These are phyloP conservation scores for Blastobasis lacticolella DNA, from an alignment of 2,888 invertebrate genomes.

Conservation along the genomic window DNA sequence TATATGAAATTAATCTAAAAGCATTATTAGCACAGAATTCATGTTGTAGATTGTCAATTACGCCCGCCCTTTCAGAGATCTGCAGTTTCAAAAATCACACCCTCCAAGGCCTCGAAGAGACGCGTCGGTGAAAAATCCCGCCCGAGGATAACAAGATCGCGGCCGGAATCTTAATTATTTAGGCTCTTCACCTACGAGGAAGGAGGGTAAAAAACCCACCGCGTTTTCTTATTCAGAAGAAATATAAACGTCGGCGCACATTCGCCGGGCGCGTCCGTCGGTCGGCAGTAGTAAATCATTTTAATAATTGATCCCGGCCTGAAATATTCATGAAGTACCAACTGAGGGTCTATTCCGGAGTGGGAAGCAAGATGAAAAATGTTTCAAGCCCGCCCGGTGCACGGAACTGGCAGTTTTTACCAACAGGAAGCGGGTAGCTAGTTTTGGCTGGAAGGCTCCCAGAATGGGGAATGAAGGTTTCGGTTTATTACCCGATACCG, in stretches of 20 bases:
- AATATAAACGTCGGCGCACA: conserved; percentile 31
- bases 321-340: conserved; percentile 69
- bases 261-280: conserved; percentile 36
- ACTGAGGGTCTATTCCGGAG: conserved; percentile 44
- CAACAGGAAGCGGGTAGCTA: too few relatives aligned
- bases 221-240: neutral
- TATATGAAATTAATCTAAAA: too few relatives aligned
- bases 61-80: too few relatives aligned
- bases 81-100: conserved; percentile 2
- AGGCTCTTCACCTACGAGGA: conserved; percentile 10
- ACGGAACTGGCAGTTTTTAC: too few relatives aligned
- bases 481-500: too few relatives aligned
- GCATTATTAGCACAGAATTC: too few relatives aligned
- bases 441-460: too few relatives aligned
- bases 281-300: conserved; percentile 64
- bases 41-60: too few relatives aligned
- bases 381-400: conserved; percentile 18
- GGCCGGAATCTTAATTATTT: conserved; percentile 24
- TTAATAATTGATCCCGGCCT: conserved; percentile 68
- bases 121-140: conserved; percentile 12
- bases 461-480: too few relatives aligned
- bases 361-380: conserved; percentile 62
- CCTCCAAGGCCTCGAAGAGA: conserved; percentile 10
- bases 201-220: neutral
- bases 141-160: conserved; percentile 17